phyloP scores from a whole-genome alignment of 1,140 invertebrate genomes.

The Acarapis woodi region DNA sequence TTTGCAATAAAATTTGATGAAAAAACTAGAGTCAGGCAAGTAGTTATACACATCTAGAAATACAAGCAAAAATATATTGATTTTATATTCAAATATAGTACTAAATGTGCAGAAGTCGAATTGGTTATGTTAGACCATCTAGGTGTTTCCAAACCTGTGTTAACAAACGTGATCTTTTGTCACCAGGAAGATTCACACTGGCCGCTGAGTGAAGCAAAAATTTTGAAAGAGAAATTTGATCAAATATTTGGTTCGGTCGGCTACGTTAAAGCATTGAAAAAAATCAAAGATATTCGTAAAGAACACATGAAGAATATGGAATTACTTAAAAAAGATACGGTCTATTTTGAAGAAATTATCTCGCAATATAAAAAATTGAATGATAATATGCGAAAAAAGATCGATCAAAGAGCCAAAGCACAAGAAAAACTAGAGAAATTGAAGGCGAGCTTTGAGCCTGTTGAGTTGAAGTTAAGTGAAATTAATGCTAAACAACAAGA shows the following conservation, averaged over 20 bases:
- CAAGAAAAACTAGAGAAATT: too few relatives aligned
- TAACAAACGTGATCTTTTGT: constrained; percentile 92
- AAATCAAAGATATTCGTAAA: constrained; percentile 37
- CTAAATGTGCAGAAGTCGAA: constrained; percentile 39
- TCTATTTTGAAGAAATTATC: too few relatives aligned
- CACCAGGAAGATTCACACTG: constrained; percentile 94
- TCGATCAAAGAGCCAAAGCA: too few relatives aligned
- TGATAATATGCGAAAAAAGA: too few relatives aligned
- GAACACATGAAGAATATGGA: constrained; percentile 19
- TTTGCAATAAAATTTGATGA: constrained; percentile 24
- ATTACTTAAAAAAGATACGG: constrained; percentile 1
- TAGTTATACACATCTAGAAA: constrained; percentile 5
- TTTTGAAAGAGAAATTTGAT: constrained; percentile 85
- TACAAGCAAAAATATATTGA: constrained; percentile 18
- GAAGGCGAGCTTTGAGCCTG: too few relatives aligned
- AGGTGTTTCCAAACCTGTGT: constrained; percentile 70
- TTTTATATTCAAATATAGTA: too few relatives aligned
- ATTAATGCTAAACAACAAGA: too few relatives aligned
- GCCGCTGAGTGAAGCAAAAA: constrained; percentile 77
- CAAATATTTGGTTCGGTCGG: constrained; percentile 81
- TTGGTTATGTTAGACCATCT: constrained; percentile 29
- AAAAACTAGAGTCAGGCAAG: constrained; percentile 18
- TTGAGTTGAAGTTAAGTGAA: too few relatives aligned
- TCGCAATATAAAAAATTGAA: too few relatives aligned
- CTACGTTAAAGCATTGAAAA: constrained; percentile 73